Percentiles rank a stretch among this genome's conserved stretches.
These are phyloP conservation scores for Tragelaphus oryx DNA, from an alignment of 2,797 vertebrate species.

Conservation along the genomic window DNA sequence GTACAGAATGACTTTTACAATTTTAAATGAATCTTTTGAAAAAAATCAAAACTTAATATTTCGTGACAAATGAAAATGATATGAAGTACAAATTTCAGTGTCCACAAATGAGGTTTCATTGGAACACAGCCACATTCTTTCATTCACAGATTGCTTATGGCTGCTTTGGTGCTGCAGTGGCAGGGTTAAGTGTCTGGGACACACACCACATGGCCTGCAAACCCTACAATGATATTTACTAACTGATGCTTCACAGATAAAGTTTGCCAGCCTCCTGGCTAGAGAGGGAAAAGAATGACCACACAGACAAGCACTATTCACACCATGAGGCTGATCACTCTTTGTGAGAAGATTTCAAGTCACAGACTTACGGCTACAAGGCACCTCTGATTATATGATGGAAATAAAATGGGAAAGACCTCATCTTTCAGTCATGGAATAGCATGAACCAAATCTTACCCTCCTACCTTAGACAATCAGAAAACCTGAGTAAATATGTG, in stretches of 20 bases:
- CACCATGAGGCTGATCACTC: neutral
- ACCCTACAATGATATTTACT: neutral
- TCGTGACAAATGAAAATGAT: neutral
- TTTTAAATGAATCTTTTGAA: neutral
- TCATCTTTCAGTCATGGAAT: neutral
- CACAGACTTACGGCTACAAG: neutral
- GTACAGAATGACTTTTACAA: neutral
- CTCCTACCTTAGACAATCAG: neutral
- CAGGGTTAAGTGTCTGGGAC: neutral
- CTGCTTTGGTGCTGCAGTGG: neutral
- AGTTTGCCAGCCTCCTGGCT: neutral
- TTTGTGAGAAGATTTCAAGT: neutral
- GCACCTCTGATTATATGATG: neutral
- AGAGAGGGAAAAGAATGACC: neutral
- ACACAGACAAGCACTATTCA: neutral
- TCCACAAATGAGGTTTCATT: neutral
- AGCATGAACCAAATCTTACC: neutral
- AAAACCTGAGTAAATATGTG: neutral
- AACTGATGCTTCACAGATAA: neutral
- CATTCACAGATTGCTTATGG: neutral
- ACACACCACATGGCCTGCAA: neutral
- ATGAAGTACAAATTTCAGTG: constrained; percentile 2
- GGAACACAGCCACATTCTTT: neutral
- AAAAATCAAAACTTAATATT: neutral
- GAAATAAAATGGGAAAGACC: neutral